phyloP scores from a whole-genome alignment of 2,113 vertebrate species.

The Melanerpes aurifrons region DNA sequence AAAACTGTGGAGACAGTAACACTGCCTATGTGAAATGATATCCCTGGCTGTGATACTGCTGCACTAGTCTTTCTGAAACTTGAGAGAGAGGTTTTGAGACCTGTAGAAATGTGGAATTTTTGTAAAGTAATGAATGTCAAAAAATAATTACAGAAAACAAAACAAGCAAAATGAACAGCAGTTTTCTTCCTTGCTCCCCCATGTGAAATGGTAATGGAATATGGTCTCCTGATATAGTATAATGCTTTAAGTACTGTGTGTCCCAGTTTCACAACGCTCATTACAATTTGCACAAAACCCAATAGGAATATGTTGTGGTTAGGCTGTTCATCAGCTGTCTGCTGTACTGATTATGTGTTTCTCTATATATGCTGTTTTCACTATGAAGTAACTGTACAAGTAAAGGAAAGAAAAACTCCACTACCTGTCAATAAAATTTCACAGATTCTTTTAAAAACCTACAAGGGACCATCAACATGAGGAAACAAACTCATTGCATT shows the following conservation, averaged over 20 bases:
- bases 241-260: constrained; percentile 39
- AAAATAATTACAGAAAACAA: constrained; percentile 18
- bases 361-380: neutral
- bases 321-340: constrained; percentile 22
- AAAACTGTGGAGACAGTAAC: neutral
- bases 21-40: neutral
- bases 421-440: neutral
- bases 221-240: constrained; percentile 6
- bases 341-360: neutral
- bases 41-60: neutral
- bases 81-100: neutral
- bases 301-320: neutral
- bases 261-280: constrained; percentile 51
- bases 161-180: neutral
- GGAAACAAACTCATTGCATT: neutral
- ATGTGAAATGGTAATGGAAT: constrained; percentile 40
- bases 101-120: neutral
- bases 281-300: constrained; percentile 16
- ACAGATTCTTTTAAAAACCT: neutral
- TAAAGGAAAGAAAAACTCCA: neutral
- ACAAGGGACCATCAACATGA: neutral
- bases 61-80: neutral
- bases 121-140: neutral
- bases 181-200: neutral
- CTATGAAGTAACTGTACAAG: neutral